Conservation (phyloP, 2,797 vertebrate species). For the Calcarius lapponicus region DNA sequence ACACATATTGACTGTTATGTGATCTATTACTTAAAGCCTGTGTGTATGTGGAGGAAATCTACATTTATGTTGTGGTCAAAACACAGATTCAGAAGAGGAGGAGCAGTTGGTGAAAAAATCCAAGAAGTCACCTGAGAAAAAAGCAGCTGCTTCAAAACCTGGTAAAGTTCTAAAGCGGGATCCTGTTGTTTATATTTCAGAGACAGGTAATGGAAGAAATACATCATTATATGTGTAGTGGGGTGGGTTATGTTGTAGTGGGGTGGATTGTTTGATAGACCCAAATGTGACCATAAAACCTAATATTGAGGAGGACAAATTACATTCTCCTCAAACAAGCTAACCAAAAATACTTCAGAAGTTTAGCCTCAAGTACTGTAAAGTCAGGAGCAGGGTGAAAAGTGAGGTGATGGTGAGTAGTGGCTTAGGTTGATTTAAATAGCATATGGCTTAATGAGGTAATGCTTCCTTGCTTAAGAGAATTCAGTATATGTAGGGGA, state of each 20-base stretch:
- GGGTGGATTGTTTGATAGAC: background rate
- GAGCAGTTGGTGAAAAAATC: constrained; percentile 73
- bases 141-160: constrained; percentile 66
- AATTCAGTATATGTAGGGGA: background rate
- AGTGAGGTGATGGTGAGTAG: background rate
- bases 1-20: background rate
- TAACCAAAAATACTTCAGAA: background rate
- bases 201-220: constrained; percentile 85
- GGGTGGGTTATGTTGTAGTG: background rate
- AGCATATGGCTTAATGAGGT: background rate
- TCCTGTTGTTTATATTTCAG: constrained; percentile 90
- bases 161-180: constrained; percentile 77
- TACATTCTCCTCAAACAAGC: background rate
- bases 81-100: constrained; percentile 88
- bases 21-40: background rate
- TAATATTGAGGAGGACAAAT: background rate
- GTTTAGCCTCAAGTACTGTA: background rate
- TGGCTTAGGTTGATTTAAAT: background rate
- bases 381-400: background rate
- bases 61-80: constrained; percentile 32
- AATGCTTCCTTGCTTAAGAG: background rate
- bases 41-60: background rate
- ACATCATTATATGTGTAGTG: background rate
- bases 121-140: constrained; percentile 78
- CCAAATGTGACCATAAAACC: background rate